Percentiles rank a stretch among this genome's conserved stretches.
Conservation (phyloP, 2,113 vertebrate genomes). For the Axis porcinus region DNA sequence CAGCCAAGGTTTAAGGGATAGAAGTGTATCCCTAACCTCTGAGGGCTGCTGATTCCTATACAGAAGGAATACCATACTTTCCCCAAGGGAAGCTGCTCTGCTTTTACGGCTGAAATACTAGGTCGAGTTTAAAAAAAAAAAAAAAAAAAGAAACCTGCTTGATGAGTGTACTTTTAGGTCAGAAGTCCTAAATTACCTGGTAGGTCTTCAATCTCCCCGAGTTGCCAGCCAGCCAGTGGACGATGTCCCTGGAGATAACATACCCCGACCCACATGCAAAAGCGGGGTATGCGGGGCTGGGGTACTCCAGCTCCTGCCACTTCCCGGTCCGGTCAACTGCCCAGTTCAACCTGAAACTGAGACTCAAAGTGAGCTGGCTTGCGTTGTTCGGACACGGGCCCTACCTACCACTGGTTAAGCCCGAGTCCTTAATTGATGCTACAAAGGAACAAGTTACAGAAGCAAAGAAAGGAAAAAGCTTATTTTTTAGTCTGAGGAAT, state of each 20-base stretch:
- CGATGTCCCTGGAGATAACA: constrained; percentile 91
- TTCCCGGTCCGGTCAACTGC: constrained; percentile 97
- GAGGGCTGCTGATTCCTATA: background rate
- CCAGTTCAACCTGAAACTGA: constrained; percentile 98
- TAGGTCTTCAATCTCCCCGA: constrained; percentile 91
- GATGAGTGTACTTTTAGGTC: background rate
- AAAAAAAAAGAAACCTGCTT: background rate
- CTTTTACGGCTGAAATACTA: background rate
- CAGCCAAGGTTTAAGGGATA: background rate
- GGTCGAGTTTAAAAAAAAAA: background rate
- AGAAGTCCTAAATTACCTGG: constrained; percentile 83
- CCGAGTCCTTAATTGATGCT: background rate
- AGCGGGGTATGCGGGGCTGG: constrained; percentile 94
- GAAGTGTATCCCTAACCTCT: background rate
- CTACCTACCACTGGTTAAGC: background rate
- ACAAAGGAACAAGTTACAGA: background rate
- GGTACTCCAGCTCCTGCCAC: constrained; percentile 97
- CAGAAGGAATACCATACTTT: background rate
- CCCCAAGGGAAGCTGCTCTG: background rate
- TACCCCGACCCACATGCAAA: constrained; percentile 98
- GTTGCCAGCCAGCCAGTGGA: constrained; percentile 94
- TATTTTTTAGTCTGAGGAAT: background rate
- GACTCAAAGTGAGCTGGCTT: background rate
- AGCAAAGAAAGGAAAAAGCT: background rate
- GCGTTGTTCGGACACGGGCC: background rate